phyloP scores from a whole-genome alignment of 2,113 vertebrate genomes.

The Corynorhinus townsendii region DNA sequence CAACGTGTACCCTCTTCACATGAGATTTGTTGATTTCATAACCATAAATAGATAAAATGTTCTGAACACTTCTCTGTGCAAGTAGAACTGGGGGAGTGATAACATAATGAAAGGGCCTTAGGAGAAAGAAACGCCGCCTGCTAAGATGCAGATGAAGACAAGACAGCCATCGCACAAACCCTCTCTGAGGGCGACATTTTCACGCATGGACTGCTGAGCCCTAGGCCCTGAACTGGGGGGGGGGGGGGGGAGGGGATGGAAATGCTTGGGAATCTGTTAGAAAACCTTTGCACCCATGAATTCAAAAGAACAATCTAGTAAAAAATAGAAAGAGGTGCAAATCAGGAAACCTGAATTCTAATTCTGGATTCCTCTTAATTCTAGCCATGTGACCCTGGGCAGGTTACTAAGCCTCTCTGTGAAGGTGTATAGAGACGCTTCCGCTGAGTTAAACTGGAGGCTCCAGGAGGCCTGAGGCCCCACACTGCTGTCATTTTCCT shows the following conservation, averaged over 20 bases:
- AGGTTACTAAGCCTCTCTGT: neutral
- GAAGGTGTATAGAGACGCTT: neutral
- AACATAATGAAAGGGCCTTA: conserved; percentile 26
- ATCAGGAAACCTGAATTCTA: neutral
- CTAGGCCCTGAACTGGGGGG: neutral
- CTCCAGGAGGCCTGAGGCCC: neutral
- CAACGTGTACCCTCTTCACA: conserved; percentile 35
- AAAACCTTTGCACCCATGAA: neutral
- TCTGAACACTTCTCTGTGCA: conserved; percentile 42
- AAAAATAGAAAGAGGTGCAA: neutral
- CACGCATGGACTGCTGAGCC: neutral
- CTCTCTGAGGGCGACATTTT: neutral
- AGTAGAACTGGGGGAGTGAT: conserved; percentile 31
- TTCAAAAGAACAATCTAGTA: neutral
- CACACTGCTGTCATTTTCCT: neutral
- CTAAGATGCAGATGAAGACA: neutral
- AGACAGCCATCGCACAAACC: neutral
- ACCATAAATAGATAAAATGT: conserved; percentile 68
- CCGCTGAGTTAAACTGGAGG: neutral
- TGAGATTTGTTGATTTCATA: conserved; percentile 68
- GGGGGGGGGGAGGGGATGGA: neutral
- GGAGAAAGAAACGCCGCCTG: neutral
- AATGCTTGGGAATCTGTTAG: neutral
- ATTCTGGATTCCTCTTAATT: neutral
- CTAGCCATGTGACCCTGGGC: neutral